phyloP scores from a whole-genome alignment of 2,797 vertebrate species.

The Tragopan temminckii region DNA sequence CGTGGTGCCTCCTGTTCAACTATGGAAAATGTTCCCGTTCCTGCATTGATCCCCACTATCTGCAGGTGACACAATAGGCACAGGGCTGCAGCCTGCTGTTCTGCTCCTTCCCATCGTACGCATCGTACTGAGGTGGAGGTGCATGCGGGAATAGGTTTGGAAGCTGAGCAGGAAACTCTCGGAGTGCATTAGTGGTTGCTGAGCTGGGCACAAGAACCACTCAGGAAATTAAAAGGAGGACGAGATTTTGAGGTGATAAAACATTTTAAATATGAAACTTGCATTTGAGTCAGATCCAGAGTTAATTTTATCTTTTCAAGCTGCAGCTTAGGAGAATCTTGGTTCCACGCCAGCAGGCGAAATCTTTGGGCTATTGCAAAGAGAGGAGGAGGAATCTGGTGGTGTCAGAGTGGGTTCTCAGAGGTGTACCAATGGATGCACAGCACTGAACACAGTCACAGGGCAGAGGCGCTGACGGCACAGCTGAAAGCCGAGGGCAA shows the following conservation, averaged over 20 bases:
- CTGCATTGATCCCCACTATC: too few species aligned
- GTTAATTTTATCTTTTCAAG: conserved; percentile 36
- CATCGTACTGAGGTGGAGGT: too few species aligned
- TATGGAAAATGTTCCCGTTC: background rate
- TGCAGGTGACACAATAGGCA: too few species aligned
- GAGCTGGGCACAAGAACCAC: background rate
- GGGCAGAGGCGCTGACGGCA: background rate
- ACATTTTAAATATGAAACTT: conserved; percentile 37
- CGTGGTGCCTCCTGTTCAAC: background rate
- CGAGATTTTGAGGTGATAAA: conserved; percentile 56
- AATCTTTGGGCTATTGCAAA: background rate
- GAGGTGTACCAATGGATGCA: background rate
- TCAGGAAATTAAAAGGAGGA: conserved; percentile 48
- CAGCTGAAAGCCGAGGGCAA: background rate
- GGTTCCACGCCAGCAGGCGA: background rate
- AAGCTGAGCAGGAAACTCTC: background rate
- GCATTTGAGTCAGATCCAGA: conserved; percentile 19
- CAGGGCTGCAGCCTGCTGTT: too few species aligned
- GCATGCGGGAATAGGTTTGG: background rate
- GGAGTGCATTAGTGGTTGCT: background rate
- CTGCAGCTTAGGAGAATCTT: background rate
- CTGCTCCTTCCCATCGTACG: too few species aligned
- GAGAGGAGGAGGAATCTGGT: background rate
- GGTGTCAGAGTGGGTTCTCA: background rate
- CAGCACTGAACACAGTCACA: background rate